Base-by-base conservation (phyloP, 2,888 invertebrate species). In the Mycogona germanica region DNA sequence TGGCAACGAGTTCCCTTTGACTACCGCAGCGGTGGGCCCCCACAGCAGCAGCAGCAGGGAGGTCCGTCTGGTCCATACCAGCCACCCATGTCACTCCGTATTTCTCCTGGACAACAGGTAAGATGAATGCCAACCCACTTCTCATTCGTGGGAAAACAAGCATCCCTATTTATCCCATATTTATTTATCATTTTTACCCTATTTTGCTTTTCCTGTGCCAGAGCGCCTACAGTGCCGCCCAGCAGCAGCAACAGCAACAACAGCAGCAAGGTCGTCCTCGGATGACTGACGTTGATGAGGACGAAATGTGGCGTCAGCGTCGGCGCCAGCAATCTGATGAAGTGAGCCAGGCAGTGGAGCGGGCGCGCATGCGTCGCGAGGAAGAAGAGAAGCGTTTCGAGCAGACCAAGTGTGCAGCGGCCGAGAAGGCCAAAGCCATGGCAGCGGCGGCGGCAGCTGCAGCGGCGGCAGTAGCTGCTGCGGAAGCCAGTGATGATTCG, bases 351-450 rank as follows among this genome's bases (percentile, higher is more conserved):
- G 85, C 83, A 1, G 84, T 87, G 17, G 87, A 87, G 61, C 76
- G 88, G 28, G 89, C 88, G 0, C 80, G 84, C 53, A 84, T 84
- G 65, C 78, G 87, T 28, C 84, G 88, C 63, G 88, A 89, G 65
- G 88, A 91, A 65, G 91, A 89, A 65, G 89, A 91, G 65, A 82
- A 87, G 56, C 59, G 62, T 14, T 63, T 57, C 37, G 75, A 76
- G 62, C 79, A 82, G 64, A 75, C 75, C 14, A 79, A 79, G 62
- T 66, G 65, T 26, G 68, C 77, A 71, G 67, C 40, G 23, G 77
- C 77, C 38, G 81, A 81, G 62, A 83, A 84, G 64, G 68, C 82
- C 53, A 78, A 79, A 63, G 78, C 78, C 64, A 69, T 83, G n/a
- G 47, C n/a, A n/a, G n/a, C n/a, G n/a, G n/a, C n/a, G n/a, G n/a